A percentile compares a stretch with the other conserved stretches of the same genome.
phyloP scores from a whole-genome alignment of 2,888 invertebrate species.

The Idaea dimidiata region DNA sequence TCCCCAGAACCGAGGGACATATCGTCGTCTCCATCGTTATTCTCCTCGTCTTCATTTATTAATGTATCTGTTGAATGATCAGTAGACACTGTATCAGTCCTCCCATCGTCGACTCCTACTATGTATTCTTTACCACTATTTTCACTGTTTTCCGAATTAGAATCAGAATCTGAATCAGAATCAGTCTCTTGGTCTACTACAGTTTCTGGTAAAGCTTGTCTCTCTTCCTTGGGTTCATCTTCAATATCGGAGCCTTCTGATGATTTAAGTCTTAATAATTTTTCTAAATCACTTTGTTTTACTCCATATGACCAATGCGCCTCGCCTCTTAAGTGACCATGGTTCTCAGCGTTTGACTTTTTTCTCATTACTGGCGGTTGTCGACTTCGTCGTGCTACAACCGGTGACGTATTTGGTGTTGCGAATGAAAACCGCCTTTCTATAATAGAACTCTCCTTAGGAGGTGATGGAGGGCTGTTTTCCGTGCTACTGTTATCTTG shows the following conservation, averaged over 20 bases:
- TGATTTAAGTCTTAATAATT: slow-evolving; percentile 63
- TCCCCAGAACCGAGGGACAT: slow-evolving; percentile 57
- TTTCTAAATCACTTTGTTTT: slow-evolving; percentile 71
- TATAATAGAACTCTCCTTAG: slow-evolving; percentile 38
- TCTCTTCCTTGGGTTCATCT: slow-evolving; percentile 49
- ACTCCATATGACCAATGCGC: slow-evolving; percentile 76
- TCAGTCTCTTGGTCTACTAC: slow-evolving; percentile 29
- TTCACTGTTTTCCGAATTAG: slow-evolving; percentile 55
- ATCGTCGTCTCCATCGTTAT: slow-evolving; percentile 62
- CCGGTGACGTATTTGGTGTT: slow-evolving; percentile 64
- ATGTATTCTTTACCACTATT: slow-evolving; percentile 59
- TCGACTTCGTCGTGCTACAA: slow-evolving; percentile 58
- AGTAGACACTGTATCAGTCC: slow-evolving; percentile 63
- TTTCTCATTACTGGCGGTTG: slow-evolving; percentile 72
- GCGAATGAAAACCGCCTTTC: slow-evolving; percentile 62
- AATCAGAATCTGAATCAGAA: slow-evolving; percentile 47
- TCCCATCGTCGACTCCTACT: slow-evolving; percentile 61
- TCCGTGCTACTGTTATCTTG: slow-evolving; percentile 55
- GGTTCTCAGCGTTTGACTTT: slow-evolving; percentile 60
- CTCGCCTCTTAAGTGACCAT: slow-evolving; percentile 53
- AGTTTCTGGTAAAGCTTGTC: slow-evolving; percentile 17
- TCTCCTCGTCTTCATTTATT: slow-evolving; percentile 68
- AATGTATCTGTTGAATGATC: slow-evolving; percentile 74
- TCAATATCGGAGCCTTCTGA: slow-evolving; percentile 69
- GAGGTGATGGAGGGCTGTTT: slow-evolving; percentile 52